phyloP scores from a whole-genome alignment of 2,888 invertebrate genomes.

The Suillia variegata region DNA sequence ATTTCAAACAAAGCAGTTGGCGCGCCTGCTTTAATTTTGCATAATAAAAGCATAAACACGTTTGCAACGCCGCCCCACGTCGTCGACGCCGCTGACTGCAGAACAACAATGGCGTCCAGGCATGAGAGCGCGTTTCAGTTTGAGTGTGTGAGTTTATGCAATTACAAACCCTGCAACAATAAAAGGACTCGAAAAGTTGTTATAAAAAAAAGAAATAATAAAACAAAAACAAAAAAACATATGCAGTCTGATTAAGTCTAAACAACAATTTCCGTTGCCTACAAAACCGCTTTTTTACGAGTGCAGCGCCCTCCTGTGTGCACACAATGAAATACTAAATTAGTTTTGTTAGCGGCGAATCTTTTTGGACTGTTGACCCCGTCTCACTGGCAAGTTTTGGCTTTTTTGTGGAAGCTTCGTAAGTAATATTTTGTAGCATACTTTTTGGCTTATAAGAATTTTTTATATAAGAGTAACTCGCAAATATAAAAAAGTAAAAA shows the following conservation, averaged over 20 bases:
- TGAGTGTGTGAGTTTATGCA: neutral
- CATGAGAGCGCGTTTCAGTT: neutral
- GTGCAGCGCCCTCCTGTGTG: neutral
- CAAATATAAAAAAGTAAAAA: no score
- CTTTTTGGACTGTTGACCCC: neutral
- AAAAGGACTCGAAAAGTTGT: no score
- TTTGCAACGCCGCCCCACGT: constrained; percentile 7
- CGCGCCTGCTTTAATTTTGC: constrained; percentile 9
- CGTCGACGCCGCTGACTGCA: no score
- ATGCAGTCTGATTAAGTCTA: neutral
- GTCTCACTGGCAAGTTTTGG: no score
- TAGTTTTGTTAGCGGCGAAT: constrained; percentile 18
- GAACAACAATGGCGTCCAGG: neutral
- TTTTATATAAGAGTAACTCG: no score
- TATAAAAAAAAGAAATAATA: no score
- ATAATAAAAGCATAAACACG: constrained; percentile 29
- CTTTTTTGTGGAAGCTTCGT: no score
- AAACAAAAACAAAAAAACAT: no score
- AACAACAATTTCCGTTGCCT: neutral
- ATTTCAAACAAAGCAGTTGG: neutral
- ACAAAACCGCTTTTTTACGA: neutral
- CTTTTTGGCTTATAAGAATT: no score
- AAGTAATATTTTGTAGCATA: no score
- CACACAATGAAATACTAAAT: constrained; percentile 17
- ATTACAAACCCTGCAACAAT: neutral